phyloP scores from a whole-genome alignment of 2,888 invertebrate genomes.

The Scrobipalpa atriplicella region DNA sequence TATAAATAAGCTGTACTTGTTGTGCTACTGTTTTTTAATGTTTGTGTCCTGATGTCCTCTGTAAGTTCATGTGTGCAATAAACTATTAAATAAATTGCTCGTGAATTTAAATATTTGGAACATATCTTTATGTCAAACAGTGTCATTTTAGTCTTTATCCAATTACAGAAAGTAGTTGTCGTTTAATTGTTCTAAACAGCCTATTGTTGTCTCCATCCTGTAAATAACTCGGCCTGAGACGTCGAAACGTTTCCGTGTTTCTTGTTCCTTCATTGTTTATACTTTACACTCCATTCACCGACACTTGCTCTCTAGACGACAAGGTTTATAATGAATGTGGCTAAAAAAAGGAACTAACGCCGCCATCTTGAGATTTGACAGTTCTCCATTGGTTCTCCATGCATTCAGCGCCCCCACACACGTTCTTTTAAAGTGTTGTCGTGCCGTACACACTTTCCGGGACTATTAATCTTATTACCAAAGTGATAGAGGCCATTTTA shows the following conservation, averaged over 20 bases:
- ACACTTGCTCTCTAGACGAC: slow-evolving; percentile 18
- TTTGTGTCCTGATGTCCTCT: no score
- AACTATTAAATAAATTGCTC: no score
- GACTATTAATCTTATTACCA: slow-evolving; percentile 19
- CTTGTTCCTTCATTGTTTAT: slow-evolving; percentile 32
- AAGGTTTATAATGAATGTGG: no score
- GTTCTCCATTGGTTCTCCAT: no score
- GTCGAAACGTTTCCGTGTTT: slow-evolving; percentile 29
- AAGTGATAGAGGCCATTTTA: slow-evolving; percentile 13
- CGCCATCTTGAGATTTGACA: no score
- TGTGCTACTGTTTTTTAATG: no score
- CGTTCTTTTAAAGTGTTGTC: no score
- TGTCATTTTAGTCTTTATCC: slow-evolving; percentile 4
- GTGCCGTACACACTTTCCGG: neutral
- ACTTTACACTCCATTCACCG: slow-evolving; percentile 29
- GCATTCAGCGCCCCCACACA: no score
- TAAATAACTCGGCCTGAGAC: slow-evolving; percentile 16
- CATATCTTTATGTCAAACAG: neutral
- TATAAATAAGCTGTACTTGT: no score
- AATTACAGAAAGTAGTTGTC: slow-evolving; percentile 36
- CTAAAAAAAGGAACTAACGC: no score
- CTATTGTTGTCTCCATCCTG: slow-evolving; percentile 35
- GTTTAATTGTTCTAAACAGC: slow-evolving; percentile 36
- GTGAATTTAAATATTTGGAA: no score
- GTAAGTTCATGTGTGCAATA: no score